Conservation (phyloP, 2,888 invertebrate genomes). For the Caenorhabditis parvicauda region DNA sequence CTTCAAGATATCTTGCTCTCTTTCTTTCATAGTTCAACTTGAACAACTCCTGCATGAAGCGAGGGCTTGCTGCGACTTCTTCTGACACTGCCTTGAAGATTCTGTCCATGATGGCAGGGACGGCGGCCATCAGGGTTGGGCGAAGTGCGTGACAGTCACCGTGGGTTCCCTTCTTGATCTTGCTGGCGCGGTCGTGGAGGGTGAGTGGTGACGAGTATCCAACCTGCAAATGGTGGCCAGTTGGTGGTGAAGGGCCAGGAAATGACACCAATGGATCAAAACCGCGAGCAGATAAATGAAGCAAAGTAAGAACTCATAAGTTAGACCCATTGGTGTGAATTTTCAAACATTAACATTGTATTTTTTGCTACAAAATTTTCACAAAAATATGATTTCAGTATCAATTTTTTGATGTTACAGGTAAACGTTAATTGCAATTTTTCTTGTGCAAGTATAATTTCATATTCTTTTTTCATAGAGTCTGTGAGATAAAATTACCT, state of each 20-base stretch:
- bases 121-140: constrained; percentile 91
- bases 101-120: constrained; percentile 93
- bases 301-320: too few relatives aligned
- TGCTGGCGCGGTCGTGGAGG: constrained; percentile 72
- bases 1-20: constrained; percentile 75
- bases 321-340: too few relatives aligned
- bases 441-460: not conserved
- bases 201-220: constrained; percentile 94
- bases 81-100: constrained; percentile 94
- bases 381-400: not conserved
- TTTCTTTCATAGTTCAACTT: constrained; percentile 92
- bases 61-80: constrained; percentile 70
- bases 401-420: not conserved
- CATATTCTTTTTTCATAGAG: not conserved
- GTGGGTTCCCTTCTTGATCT: constrained; percentile 87
- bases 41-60: constrained; percentile 74
- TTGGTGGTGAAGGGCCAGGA: not conserved
- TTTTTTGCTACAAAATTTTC: not conserved
- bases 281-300: too few relatives aligned
- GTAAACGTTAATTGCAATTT: not conserved
- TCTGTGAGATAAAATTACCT: constrained; percentile 6
- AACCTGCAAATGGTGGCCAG: constrained; percentile 76
- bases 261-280: not conserved
- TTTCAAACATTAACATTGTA: not conserved
- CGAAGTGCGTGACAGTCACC: constrained; percentile 87